Base-by-base conservation (phyloP, 2,113 vertebrate genomes). In the Cricetomys ansorgei region DNA sequence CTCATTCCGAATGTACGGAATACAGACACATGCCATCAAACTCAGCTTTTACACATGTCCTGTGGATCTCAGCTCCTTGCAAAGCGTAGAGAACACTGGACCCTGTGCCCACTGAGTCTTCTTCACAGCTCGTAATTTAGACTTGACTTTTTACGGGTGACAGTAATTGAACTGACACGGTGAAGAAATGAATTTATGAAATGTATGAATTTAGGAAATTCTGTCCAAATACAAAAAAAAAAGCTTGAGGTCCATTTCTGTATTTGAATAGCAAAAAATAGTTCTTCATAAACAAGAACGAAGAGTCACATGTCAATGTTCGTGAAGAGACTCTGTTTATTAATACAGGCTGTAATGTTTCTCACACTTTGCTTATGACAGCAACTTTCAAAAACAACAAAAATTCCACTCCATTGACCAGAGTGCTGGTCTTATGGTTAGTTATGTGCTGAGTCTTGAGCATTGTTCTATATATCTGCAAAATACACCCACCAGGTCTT, bases 331-430 rank as follows among this genome's bases (percentile, higher is more conserved):
- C 57, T 53, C 91, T 93, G 77, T 96, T 92, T 97, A 92, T 34
- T 96, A 87, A 91, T 1, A 1, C 5, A 5, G 21, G 25, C 29
- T 92, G 91, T 92, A 96, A 84, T 59, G 75, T 65, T 86, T 96
- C 90, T 96, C 97, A 94, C 96, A 69, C 64, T 93, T 72, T 64
- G 72, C 48, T 97, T 96, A 92, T 65, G 67, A 95, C 86, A 96
- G 27, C 19, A 64, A 23, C 94, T 92, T 94, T 92, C 81, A 94
- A 94, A 94, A 90, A 84, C 67, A 89, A 13, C 93, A n/a, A n/a
- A n/a, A 57, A 93, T 97, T 96, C 95, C 53, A 91, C 9, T 67
- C 65, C 62, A 3, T 72, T 95, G 96, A 72, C 27, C 87, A 98
- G 84, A 69, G 1, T 84, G 23, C 94, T 13, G 13, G 69, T 90